A percentile compares a stretch with the other conserved stretches of the same genome.
Evolutionary conservation across 2,797 vertebrate species (phyloP).

Genomic region (Parambassis ranga): DNA sequence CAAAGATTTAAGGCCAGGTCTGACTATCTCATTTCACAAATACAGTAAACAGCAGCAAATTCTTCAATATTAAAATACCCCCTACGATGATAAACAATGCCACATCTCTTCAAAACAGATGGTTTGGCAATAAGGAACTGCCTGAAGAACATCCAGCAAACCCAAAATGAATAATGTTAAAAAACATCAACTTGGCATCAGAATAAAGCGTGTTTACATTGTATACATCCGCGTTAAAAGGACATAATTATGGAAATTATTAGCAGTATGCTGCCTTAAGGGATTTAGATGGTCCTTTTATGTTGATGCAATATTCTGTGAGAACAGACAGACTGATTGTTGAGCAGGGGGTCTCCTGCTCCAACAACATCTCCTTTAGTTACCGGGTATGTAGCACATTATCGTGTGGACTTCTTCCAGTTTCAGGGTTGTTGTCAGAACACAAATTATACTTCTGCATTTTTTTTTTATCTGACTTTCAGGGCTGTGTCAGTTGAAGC

Average conservation of each 20-base stretch:
- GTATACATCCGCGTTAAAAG: slow-evolving; percentile 11
- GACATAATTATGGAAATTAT: slow-evolving; percentile 19
- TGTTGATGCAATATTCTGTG: slow-evolving; percentile 1
- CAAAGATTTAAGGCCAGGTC: slow-evolving; percentile 6
- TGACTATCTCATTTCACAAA: slow-evolving; percentile 34
- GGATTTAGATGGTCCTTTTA: too few species aligned
- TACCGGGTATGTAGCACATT: too few species aligned
- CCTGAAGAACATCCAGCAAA: slow-evolving; percentile 46
- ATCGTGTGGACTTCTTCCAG: too few species aligned
- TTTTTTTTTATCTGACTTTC: too few species aligned
- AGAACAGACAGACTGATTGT: too few species aligned
- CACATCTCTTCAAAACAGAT: slow-evolving; percentile 29
- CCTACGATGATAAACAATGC: slow-evolving; percentile 30
- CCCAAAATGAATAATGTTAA: slow-evolving; percentile 27
- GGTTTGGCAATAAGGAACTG: slow-evolving; percentile 36
- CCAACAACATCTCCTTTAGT: too few species aligned
- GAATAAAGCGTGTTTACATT: slow-evolving; percentile 28
- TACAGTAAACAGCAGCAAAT: slow-evolving; percentile 10
- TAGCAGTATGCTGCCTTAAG: slow-evolving; percentile 6
- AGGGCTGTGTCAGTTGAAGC: too few species aligned
- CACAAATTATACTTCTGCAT: too few species aligned
- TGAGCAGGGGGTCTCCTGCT: too few species aligned
- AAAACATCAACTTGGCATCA: slow-evolving; percentile 42
- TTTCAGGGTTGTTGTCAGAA: too few species aligned
- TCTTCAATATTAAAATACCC: slow-evolving; percentile 18